Evolutionary conservation across 53 echinoderm and acorn worm species (phyloP).

Genomic region (Hippasteria phrygiana): DNA sequence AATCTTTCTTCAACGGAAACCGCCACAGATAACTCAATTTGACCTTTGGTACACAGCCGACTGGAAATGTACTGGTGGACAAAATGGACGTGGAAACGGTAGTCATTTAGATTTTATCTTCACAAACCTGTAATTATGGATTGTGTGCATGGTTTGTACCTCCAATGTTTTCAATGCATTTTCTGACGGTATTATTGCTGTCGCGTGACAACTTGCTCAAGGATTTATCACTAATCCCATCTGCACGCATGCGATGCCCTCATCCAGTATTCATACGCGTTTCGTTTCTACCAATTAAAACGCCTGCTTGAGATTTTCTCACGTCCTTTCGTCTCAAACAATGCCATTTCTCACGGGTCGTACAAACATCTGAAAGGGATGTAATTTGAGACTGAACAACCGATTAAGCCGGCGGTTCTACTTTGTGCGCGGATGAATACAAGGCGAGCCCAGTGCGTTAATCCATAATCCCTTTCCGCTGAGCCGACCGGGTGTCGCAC

Average conservation of each 20-base stretch:
- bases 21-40: background rate
- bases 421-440: constrained; percentile 59
- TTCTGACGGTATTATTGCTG: constrained; percentile 12
- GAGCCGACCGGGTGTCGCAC: constrained; percentile 80
- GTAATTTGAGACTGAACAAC: background rate
- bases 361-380: background rate
- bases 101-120: background rate
- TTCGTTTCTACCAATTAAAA: background rate
- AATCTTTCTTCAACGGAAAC: constrained; percentile 34
- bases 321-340: background rate
- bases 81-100: too few species aligned
- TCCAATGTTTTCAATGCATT: background rate
- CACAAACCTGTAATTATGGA: background rate
- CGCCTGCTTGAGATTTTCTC: background rate
- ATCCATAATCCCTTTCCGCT: constrained; percentile 88
- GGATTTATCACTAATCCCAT: constrained; percentile 70
- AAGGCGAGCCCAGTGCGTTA: constrained; percentile 69
- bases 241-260: constrained; percentile 50
- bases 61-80: background rate
- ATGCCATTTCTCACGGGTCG: background rate
- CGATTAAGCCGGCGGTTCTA: background rate
- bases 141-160: background rate
- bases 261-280: constrained; percentile 38
- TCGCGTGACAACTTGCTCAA: constrained; percentile 64
- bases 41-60: constrained; percentile 15